phyloP scores from a whole-genome alignment of 2,113 vertebrate species.

The Campylomormyrus numenius region DNA sequence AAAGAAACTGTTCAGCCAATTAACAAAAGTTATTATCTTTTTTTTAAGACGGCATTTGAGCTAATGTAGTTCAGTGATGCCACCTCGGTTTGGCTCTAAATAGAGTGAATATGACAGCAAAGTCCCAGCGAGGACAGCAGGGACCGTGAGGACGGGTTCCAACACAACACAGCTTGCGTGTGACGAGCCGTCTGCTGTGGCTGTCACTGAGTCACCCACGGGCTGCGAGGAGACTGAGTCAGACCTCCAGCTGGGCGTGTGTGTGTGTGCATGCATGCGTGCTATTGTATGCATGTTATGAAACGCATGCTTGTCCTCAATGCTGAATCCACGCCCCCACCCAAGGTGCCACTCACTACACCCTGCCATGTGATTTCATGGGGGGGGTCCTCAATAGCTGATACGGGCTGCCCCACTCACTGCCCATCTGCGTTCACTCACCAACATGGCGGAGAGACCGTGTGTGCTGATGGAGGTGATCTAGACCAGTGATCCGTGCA shows the following conservation, averaged over 20 bases:
- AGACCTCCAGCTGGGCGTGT: background rate
- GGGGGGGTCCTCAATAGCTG: slow-evolving; percentile 28
- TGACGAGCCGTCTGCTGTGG: background rate
- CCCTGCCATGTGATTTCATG: slow-evolving; percentile 5
- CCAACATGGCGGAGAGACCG: background rate
- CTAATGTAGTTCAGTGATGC: background rate
- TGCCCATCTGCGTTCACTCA: background rate
- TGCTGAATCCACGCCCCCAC: background rate
- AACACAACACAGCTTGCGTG: background rate
- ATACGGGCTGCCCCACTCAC: slow-evolving; percentile 32
- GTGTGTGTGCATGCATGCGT: background rate
- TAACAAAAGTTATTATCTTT: background rate
- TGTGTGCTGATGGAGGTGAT: background rate
- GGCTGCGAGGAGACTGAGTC: background rate
- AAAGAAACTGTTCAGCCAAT: background rate
- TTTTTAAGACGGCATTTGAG: background rate
- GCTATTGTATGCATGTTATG: background rate
- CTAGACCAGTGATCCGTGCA: background rate
- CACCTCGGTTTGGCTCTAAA: background rate
- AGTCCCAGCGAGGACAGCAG: background rate
- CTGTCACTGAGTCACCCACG: background rate
- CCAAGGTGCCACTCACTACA: background rate
- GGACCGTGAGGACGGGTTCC: background rate
- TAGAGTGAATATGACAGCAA: background rate
- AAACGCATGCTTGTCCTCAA: background rate